Evolutionary conservation across 2,797 vertebrate genomes (phyloP).

Genomic region (Sebastolobus altivelis): DNA sequence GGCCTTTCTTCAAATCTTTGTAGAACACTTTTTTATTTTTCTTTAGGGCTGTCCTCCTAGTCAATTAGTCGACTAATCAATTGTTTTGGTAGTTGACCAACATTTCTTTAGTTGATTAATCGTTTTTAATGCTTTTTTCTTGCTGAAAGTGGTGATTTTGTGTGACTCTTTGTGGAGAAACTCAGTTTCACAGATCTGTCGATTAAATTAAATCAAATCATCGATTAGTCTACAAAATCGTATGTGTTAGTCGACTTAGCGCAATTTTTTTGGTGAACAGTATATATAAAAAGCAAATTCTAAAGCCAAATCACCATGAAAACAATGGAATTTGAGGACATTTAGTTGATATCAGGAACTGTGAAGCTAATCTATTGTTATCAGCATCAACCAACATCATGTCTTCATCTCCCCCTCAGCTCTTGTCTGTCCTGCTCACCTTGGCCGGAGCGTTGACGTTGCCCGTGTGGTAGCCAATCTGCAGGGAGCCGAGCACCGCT

Average conservation of each 20-base stretch:
- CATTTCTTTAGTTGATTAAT: neutral
- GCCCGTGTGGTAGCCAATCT: constrained; percentile 88
- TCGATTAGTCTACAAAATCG: too few species aligned
- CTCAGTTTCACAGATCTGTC: neutral
- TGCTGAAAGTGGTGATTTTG: too few species aligned
- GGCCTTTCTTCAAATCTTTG: neutral
- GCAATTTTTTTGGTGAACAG: neutral
- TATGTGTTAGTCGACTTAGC: too few species aligned
- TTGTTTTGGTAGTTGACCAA: too few species aligned
- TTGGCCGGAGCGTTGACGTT: constrained; percentile 86
- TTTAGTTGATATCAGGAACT: neutral
- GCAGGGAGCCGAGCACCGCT: constrained; percentile 85
- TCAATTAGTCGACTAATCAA: too few species aligned
- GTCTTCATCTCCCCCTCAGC: neutral
- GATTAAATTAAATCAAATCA: too few species aligned
- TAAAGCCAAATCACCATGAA: neutral
- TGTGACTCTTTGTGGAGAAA: neutral
- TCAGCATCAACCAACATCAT: neutral
- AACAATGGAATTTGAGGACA: neutral
- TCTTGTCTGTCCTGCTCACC: constrained; percentile 67
- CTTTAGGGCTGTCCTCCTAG: too few species aligned
- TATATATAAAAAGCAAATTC: neutral
- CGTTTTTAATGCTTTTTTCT: too few species aligned
- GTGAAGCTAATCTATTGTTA: neutral
- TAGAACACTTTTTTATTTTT: neutral